Percentiles rank a stretch among this genome's conserved stretches.
Conservation (phyloP, 2,113 vertebrate species). For the Sakesphorus luctuosus region DNA sequence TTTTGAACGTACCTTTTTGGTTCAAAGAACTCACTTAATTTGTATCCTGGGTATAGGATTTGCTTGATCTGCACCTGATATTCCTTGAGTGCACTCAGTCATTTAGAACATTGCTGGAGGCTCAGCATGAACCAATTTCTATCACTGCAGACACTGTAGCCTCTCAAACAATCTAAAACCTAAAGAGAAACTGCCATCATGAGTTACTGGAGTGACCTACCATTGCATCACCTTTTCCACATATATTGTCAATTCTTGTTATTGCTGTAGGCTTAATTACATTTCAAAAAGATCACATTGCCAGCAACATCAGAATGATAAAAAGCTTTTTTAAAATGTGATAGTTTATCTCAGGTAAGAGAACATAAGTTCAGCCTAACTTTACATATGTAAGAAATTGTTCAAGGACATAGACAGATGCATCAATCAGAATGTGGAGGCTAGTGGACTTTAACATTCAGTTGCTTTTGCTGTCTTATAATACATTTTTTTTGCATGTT, state of each 20-base stretch:
- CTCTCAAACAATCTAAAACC: not conserved
- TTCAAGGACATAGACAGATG: not conserved
- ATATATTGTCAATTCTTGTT: not conserved
- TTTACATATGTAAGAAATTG: not conserved
- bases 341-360: not conserved
- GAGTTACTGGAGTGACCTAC: not conserved
- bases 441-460: not conserved
- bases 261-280: not conserved
- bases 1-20: not conserved
- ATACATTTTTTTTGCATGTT: not conserved
- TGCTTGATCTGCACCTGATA: not conserved
- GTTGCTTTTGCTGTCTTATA: not conserved
- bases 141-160: not conserved
- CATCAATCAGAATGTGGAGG: not conserved
- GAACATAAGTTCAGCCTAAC: not conserved
- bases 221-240: not conserved
- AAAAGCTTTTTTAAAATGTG: not conserved
- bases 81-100: not conserved
- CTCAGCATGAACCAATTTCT: not conserved
- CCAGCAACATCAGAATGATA: not conserved
- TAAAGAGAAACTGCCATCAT: not conserved
- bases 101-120: not conserved
- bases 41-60: not conserved
- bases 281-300: not conserved
- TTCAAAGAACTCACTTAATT: not conserved